Evolutionary conservation across 2,888 invertebrate species (phyloP), one percentile per base, ranked within the genome.

Genomic region (Tinea semifulvella): DNA sequence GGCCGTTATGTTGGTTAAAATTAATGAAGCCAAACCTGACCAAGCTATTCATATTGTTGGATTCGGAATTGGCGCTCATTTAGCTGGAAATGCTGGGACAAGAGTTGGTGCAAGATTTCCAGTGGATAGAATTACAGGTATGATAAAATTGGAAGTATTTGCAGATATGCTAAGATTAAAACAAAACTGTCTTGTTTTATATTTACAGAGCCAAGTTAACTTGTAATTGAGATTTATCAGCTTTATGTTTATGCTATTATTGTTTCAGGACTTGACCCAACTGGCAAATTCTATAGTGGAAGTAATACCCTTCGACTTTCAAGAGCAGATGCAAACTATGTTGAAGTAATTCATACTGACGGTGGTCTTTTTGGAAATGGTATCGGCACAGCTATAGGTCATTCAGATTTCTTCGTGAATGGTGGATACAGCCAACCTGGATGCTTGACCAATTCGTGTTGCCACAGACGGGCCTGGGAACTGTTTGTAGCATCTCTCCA

Each of bases 211-310:
- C n/a, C n/a, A n/a, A n/a, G n/a, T n/a, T n/a, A n/a, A n/a, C n/a
- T n/a, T n/a, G n/a, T n/a, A n/a, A n/a, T n/a, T n/a, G n/a, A n/a
- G n/a, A n/a, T n/a, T n/a, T n/a, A n/a, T n/a, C n/a, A n/a, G n/a
- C n/a, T n/a, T n/a, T n/a, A n/a, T n/a, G n/a, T n/a, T n/a, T n/a
- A n/a, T n/a, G n/a, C 8, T 22, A 22, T 36, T 2, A 18, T 10
- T 31, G 7, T 43, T 17, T 10, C 36, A 44, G 44, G 44, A 8
- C 36, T 44, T 18, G 31, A 31, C 13, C 44, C 44, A 13, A 77
- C 81, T 0, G 71, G 74, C 1, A 77, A 77, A 0, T 50, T 68
- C 5, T 77, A 76, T 22, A 31, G 25, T 16, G 19, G 22, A 1
- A 22, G 14, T 3, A 44, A 44, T n/a, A 44, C 35, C 8, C 7